Conservation (phyloP, 2,888 invertebrate species). For the Lypha dubia region DNA sequence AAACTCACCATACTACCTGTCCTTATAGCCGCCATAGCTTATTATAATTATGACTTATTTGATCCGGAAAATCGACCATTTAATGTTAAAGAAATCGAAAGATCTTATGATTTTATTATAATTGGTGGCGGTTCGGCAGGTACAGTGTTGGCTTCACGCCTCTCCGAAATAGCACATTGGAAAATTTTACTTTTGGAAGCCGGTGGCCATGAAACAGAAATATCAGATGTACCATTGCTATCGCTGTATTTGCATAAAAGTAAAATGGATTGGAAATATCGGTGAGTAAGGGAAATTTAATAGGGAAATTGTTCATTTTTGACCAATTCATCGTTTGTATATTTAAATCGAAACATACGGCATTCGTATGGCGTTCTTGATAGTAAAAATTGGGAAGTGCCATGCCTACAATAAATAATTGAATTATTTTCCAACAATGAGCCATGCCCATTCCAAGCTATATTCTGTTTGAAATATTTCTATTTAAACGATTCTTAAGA, state of each 20-base stretch:
- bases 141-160: conserved; percentile 91
- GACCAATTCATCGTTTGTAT: no score
- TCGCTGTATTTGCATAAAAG: conserved; percentile 95
- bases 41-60: conserved; percentile 92
- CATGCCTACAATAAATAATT: no score
- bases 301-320: no score
- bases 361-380: no score
- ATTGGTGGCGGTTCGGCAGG: conserved; percentile 94
- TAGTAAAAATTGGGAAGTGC: no score
- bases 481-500: no score
- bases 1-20: conserved; percentile 90
- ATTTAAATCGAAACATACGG: no score
- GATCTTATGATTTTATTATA: conserved; percentile 92
- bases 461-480: no score
- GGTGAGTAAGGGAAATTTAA: conserved; percentile 84
- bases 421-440: no score
- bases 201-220: conserved; percentile 93
- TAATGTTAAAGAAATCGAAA: conserved; percentile 86
- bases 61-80: conserved; percentile 93
- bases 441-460: no score
- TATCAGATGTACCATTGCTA: conserved; percentile 93
- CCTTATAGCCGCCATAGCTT: conserved; percentile 90
- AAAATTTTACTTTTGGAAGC: conserved; percentile 92
- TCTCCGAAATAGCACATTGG: conserved; percentile 91
- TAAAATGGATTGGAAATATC: conserved; percentile 95